Evolutionary conservation across 37 sponge, comb jelly and placozoan species (phyloP), one percentile per base, ranked within the genome.

Genomic region (Diacarnus erythraeanus): DNA sequence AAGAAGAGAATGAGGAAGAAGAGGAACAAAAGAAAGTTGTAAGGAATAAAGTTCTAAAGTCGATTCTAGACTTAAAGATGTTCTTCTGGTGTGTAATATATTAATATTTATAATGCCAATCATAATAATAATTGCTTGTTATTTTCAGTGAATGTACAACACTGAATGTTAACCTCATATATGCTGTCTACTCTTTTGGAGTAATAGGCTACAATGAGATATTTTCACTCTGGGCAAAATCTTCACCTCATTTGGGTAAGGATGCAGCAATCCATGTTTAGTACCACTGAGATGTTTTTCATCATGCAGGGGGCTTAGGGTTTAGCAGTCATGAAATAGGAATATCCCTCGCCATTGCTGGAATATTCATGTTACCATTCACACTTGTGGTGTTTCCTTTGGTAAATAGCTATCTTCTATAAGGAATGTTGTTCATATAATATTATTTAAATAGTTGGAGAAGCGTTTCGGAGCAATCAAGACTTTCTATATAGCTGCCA

Each of bases 191-290:
- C 38, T 79, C 88, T 17, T 83, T 87, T 75, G 92, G 72, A 25
- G 71, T 87, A 30, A 87, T 91, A 63, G 92, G 92, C 5, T 87
- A 78, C 56, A 84, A 87, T 47, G 92, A 91, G 65, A 40, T 83
- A 56, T 87, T 67, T 64, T 71, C 92, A 29, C 65, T 91, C 20
- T 91, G 83, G 83, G 66, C 66, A 33, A 54, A 63, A 26, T 80
- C 92, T 25, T 36, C 74, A 12, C 61, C 72, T 0, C 36, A 74
- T 34, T 41, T 80, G 64, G 92, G 92, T 87, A 77, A 42, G 37
- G 34, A 8, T 12, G n/a, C n/a, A n/a, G n/a, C n/a, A n/a, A 27
- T 15, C 5, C 64, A 23, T 27, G 4, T 20, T 29, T 25, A 61
- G 29, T 36, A 69, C 3, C 51, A n/a, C 17, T 10, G 10, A 20